Evolutionary conservation across 2,113 vertebrate species (phyloP), one percentile per base, ranked within the genome.

Genomic region (Rafetus swinhoei): DNA sequence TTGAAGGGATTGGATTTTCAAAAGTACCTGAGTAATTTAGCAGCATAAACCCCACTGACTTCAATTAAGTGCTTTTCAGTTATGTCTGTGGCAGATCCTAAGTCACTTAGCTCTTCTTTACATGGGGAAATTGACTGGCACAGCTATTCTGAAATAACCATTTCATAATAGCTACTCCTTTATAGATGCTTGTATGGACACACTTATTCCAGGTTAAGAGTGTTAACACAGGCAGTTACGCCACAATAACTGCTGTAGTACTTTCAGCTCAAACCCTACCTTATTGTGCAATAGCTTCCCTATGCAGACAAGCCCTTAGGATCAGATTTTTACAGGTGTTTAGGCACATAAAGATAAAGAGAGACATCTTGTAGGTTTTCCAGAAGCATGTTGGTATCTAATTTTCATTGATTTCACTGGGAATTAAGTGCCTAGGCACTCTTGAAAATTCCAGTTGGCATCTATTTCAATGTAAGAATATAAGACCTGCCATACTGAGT

Each of bases 61-160:
- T 27, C 19, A 93, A 25, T 50, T 11, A 89, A 86, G 77, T 0
- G 1, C 79, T 79, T 94, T 84, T 83, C 0, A 0, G 86, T 25
- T 1, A 1, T 45, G 5, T 89, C 45, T 60, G 15, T 56, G 84
- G 5, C 27, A 74, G 5, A 9, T 83, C 27, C 4, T 10, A 54
- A 27, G 79, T 85, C 60, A 50, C 25, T 72, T 6, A 0, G 35
- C 57, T 21, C 5, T 91, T 82, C 32, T 80, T 55, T 90, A 24
- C 45, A 45, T 39, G 24, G 13, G 54, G n/a, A 56, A 19, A 80
- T 9, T 87, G 53, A 22, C 45, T 0, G 1, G 12, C 19, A 56
- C 2, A 65, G 53, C 35, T 91, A n/a, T 74, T 82, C 29, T 24
- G 74, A 72, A 89, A 72, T n/a, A 35, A 0, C 0, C 22, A 2